Percentiles rank a stretch among this genome's conserved stretches.
Conservation (phyloP, 1,140 invertebrate genomes). For the Drosophila pruinosa region DNA sequence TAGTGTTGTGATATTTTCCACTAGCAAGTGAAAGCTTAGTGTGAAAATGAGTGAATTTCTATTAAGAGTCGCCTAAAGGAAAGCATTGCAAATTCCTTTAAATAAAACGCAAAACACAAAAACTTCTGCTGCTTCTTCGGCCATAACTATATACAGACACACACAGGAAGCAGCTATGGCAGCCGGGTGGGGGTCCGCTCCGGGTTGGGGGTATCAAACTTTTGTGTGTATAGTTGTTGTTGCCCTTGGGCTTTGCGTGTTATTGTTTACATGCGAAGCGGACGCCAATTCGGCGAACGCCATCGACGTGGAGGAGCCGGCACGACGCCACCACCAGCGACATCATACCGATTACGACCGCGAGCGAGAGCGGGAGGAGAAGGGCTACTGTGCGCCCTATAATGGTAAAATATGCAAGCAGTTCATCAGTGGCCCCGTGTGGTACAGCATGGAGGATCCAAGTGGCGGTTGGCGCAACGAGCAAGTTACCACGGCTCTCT, state of each 20-base stretch:
- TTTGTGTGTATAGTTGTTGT: slow-evolving; percentile 23
- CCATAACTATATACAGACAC: slow-evolving; percentile 24
- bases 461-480: slow-evolving; percentile 92
- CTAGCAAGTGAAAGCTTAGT: background rate
- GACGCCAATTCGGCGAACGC: slow-evolving; percentile 62
- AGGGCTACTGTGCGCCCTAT: slow-evolving; percentile 93
- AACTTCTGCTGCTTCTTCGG: background rate
- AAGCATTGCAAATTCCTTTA: slow-evolving; percentile 12
- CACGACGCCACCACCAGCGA: slow-evolving; percentile 65
- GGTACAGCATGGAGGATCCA: slow-evolving; percentile 89
- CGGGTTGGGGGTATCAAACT: slow-evolving; percentile 15
- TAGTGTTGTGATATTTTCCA: background rate
- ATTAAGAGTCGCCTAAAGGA: slow-evolving; percentile 33
- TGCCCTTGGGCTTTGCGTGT: slow-evolving; percentile 57
- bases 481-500: slow-evolving; percentile 90
- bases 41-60: slow-evolving; percentile 1
- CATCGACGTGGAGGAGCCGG: slow-evolving; percentile 58
- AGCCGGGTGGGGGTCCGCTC: slow-evolving; percentile 33
- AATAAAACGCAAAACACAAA: slow-evolving; percentile 35
- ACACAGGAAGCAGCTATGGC: slow-evolving; percentile 53
- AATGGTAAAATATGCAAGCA: slow-evolving; percentile 94
- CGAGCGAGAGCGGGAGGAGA: slow-evolving; percentile 58
- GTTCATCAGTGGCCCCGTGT: slow-evolving; percentile 90
- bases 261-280: slow-evolving; percentile 58
- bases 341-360: slow-evolving; percentile 52